Percentiles rank a stretch among this genome's conserved stretches.
phyloP scores from a whole-genome alignment of 1,140 invertebrate species.

The Paralvinella palmiformis region DNA sequence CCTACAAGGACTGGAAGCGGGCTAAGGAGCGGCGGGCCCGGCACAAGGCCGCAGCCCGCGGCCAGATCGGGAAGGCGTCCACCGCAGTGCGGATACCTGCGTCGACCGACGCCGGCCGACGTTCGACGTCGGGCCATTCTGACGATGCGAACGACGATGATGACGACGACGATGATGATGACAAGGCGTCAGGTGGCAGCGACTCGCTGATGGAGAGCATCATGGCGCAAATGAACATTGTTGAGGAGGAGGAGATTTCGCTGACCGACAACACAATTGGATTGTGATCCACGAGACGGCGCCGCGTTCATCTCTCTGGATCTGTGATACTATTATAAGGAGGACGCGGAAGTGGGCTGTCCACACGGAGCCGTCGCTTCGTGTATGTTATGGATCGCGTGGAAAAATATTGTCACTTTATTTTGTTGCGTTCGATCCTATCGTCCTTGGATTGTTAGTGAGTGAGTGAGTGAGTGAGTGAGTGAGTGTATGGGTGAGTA shows the following conservation, averaged over 20 bases:
- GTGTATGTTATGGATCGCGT: too few relatives aligned
- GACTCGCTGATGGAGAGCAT: too few relatives aligned
- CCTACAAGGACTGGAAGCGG: slow-evolving; percentile 33
- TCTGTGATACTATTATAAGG: too few relatives aligned
- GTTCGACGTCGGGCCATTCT: not conserved
- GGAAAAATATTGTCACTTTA: too few relatives aligned
- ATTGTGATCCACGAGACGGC: not conserved
- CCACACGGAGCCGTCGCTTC: too few relatives aligned
- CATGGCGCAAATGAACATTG: not conserved
- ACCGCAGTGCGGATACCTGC: not conserved
- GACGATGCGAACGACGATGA: not conserved
- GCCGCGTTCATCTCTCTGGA: too few relatives aligned
- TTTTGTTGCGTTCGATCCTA: too few relatives aligned
- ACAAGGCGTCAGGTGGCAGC: not conserved
- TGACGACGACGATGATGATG: not conserved
- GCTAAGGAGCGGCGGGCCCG: not conserved
- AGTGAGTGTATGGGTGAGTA: too few relatives aligned
- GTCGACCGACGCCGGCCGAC: not conserved
- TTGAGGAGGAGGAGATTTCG: not conserved
- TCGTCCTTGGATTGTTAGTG: too few relatives aligned
- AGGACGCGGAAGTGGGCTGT: too few relatives aligned
- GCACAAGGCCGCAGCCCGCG: not conserved
- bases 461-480: too few relatives aligned
- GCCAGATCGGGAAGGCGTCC: not conserved
- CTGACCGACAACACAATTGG: not conserved